These are phyloP conservation scores for Nebria brevicollis DNA, from an alignment of 2,888 invertebrate species.

Conservation along the genomic window DNA sequence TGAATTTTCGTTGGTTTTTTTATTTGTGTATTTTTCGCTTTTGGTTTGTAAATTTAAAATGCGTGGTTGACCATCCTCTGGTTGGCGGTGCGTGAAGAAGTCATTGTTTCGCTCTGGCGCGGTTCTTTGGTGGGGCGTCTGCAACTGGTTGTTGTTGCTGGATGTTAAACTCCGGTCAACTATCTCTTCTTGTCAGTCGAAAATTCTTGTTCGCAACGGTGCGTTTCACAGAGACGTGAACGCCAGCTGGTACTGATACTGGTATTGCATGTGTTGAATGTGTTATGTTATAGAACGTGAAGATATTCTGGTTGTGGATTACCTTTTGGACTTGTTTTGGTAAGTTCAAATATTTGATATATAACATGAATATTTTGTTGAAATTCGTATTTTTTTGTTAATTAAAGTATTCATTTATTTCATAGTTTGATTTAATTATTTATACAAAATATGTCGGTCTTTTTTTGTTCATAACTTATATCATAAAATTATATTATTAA, in stretches of 20 bases:
- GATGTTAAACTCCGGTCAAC: slow-evolving; percentile 40
- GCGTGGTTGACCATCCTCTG: slow-evolving; percentile 19
- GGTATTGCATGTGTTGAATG: slow-evolving; percentile 3
- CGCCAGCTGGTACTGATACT: not conserved
- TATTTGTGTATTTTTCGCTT: not conserved
- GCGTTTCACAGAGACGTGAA: not conserved
- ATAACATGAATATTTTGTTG: too few species aligned
- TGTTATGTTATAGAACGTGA: slow-evolving; percentile 8
- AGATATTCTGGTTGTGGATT: slow-evolving; percentile 13
- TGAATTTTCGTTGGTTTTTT: too few species aligned
- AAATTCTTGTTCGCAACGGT: slow-evolving; percentile 13
- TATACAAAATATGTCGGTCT: too few species aligned
- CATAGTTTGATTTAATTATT: too few species aligned
- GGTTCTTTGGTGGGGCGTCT: slow-evolving; percentile 23
- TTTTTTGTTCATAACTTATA: too few species aligned
- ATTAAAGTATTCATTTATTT: too few species aligned
- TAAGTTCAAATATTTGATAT: not conserved
- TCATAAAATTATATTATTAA: too few species aligned
- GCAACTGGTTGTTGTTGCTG: slow-evolving; percentile 5
- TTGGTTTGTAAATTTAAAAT: not conserved
- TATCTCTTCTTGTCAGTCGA: slow-evolving; percentile 32
- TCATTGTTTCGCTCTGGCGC: slow-evolving; percentile 39
- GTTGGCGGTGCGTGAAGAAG: slow-evolving; percentile 28
- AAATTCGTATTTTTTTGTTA: too few species aligned
- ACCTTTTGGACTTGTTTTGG: not conserved